Evolutionary conservation across 2,113 vertebrate genomes (phyloP), one percentile per base, ranked within the genome.

Genomic region (Silurus glanis): DNA sequence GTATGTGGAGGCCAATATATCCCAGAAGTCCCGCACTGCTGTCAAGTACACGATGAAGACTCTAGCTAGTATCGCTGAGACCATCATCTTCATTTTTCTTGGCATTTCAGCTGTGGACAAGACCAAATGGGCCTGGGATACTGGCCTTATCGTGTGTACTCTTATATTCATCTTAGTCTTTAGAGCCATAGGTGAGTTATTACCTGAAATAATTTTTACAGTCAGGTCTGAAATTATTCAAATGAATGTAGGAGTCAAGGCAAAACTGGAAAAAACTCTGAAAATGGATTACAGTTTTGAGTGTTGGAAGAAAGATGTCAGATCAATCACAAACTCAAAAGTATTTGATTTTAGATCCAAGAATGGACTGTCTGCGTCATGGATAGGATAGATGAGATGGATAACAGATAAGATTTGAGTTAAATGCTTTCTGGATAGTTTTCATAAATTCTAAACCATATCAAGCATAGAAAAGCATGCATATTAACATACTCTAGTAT

Each of bases 11-110:
- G 98, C 98, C 89, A 99, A 99, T 92, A 99, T 99, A 85, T 99
- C 98, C 76, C 97, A 97, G 94, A 99, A 99, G 89, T 99, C 98
- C 61, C 96, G 97, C 84, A 99, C 97, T 37, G 96, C 98, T 0
- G 97, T 99, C 87, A 99, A 99, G 88, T 99, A 99, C 91, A 99
- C 97, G 14, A 99, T 99, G 98, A 99, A 99, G 94, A 99, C 97
- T 0, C 92, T 99, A 89, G 97, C 97, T 85, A 98, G 97, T 95
- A 97, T 97, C 3, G 97, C 97, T 0, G 98, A 99, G 92, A 99
- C 98, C 69, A 95, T 99, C 93, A 99, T 99, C 93, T 99, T 99
- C 93, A 99, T 99, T 94, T 97, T 99, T 91, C 93, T 99, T 61
- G 98, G 97, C 80, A 98, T 98, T 92, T 99, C 98, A 0, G 97